Evolutionary conservation across 2,113 vertebrate genomes (phyloP).

Genomic region (Halcyon malimbica): DNA sequence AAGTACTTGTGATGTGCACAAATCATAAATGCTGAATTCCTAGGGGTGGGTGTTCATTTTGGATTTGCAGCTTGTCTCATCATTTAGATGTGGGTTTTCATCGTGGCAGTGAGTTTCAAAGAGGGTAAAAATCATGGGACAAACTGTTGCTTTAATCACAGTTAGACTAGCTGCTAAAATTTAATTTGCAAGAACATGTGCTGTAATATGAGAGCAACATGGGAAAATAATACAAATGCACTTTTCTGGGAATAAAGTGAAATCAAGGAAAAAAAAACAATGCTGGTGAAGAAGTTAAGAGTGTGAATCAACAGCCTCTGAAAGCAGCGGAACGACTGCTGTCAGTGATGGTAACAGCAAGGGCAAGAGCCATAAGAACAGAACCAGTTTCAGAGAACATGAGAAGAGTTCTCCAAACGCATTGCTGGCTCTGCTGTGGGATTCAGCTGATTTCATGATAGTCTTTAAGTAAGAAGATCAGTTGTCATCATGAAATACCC

Average conservation of each 20-base stretch:
- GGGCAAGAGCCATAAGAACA: not conserved
- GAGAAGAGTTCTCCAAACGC: not conserved
- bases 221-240: not conserved
- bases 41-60: not conserved
- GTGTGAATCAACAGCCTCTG: not conserved
- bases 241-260: slow-evolving; percentile 1
- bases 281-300: not conserved
- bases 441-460: not conserved
- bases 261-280: not conserved
- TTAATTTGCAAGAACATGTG: not conserved
- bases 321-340: not conserved
- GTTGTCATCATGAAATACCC: not conserved
- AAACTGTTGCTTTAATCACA: slow-evolving; percentile 19
- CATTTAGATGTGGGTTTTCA: slow-evolving; percentile 1
- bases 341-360: not conserved
- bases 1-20: not conserved
- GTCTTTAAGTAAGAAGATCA: not conserved
- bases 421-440: not conserved
- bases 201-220: not conserved
- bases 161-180: not conserved
- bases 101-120: not conserved
- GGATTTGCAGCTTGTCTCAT: not conserved
- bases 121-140: not conserved
- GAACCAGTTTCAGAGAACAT: not conserved
- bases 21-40: not conserved